Conservation (phyloP, 2,113 vertebrate genomes). For the Elaphurus davidianus region DNA sequence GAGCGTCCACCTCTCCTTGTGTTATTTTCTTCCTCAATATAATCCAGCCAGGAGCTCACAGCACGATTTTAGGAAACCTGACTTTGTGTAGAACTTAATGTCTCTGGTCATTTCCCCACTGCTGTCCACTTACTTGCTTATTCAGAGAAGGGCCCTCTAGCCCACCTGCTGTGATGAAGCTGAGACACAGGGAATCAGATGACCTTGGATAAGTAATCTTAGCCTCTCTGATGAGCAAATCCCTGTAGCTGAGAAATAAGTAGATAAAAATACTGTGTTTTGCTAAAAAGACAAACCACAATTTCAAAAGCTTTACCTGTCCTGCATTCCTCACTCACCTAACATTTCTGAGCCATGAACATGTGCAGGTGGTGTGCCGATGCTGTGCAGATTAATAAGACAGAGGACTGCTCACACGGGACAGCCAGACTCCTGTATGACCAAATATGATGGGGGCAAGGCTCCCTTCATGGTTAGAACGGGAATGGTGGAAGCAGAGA, state of each 20-base stretch:
- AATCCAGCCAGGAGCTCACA: neutral
- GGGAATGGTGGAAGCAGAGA: neutral
- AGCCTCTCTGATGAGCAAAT: neutral
- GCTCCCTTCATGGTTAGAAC: neutral
- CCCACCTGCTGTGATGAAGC: neutral
- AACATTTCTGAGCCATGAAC: neutral
- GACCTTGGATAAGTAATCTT: neutral
- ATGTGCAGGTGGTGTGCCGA: neutral
- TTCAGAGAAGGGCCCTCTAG: neutral
- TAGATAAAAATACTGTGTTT: neutral
- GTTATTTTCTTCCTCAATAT: neutral
- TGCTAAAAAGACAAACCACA: neutral
- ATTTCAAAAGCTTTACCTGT: neutral
- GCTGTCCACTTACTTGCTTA: neutral
- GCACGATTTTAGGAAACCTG: neutral
- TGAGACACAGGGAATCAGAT: neutral
- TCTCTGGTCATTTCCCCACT: neutral
- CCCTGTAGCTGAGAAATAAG: neutral
- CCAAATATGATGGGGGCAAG: neutral
- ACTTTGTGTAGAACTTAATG: neutral
- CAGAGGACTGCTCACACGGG: neutral
- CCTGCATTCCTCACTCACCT: neutral
- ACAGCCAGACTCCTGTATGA: fast-evolving
- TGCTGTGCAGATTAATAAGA: neutral
- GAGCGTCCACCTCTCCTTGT: no score